These are phyloP conservation scores for Ranitomeya imitator DNA, from an alignment of 2,113 vertebrate genomes.

Conservation along the genomic window DNA sequence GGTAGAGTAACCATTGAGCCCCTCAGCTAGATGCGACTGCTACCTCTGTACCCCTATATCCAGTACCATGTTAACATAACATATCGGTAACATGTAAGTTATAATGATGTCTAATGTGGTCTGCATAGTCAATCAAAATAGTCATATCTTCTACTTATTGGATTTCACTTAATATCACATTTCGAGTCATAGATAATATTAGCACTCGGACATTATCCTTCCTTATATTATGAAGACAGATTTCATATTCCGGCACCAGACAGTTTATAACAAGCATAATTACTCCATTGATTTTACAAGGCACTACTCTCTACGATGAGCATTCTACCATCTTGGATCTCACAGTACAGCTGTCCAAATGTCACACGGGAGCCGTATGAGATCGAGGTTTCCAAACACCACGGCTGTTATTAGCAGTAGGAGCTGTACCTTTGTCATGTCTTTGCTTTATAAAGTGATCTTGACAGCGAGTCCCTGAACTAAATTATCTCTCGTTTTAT, in stretches of 20 bases:
- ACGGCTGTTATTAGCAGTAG: conserved; percentile 17
- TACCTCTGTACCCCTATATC: no score
- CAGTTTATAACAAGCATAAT: conserved; percentile 5
- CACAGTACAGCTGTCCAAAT: conserved; percentile 16
- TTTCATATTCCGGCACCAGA: not conserved
- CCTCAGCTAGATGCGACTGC: no score
- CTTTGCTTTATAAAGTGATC: conserved; percentile 13
- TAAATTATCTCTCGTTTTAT: conserved; percentile 26
- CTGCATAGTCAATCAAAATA: no score
- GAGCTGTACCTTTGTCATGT: conserved; percentile 5
- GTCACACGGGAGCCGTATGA: conserved; percentile 8
- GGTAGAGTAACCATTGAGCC: no score
- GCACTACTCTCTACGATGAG: not conserved
- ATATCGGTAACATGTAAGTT: no score
- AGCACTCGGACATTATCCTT: not conserved
- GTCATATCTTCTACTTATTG: not conserved
- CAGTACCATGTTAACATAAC: no score
- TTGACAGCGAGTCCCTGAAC: conserved; percentile 28
- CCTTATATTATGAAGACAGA: not conserved
- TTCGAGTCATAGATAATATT: not conserved
- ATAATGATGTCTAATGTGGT: no score
- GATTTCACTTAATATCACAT: not conserved
- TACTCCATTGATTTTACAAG: conserved; percentile 20
- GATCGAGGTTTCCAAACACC: conserved; percentile 38
- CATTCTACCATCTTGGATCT: conserved; percentile 18